phyloP scores from a whole-genome alignment of 1,140 invertebrate genomes.

The Penaeus chinensis region DNA sequence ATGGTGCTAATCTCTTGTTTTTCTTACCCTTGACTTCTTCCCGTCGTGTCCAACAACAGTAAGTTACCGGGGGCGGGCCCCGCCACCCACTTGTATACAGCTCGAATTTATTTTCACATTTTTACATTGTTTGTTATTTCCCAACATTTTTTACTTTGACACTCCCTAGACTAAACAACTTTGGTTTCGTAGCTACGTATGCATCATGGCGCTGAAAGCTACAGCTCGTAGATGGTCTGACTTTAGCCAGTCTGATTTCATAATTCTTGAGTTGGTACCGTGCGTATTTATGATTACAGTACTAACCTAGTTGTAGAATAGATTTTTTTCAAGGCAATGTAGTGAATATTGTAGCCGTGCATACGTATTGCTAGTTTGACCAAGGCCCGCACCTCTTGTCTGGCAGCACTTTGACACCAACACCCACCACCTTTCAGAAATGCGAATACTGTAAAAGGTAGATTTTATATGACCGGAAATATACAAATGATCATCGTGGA shows the following conservation, averaged over 20 bases:
- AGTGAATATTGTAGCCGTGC: conserved; percentile 44
- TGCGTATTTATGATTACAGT: conserved; percentile 12
- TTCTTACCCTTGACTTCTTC: not conserved
- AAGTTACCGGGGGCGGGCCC: conserved; percentile 10
- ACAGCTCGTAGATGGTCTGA: conserved; percentile 31
- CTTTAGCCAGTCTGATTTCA: conserved; percentile 29
- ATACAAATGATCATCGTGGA: too few relatives aligned
- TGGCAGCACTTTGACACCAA: conserved; percentile 38
- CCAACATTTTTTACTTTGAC: conserved; percentile 27
- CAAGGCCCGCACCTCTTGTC: conserved; percentile 27
- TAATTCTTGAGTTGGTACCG: conserved; percentile 28
- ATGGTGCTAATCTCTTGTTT: conserved; percentile 9
- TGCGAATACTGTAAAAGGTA: too few relatives aligned
- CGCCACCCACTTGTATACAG: conserved; percentile 35
- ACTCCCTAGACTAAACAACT: conserved; percentile 46
- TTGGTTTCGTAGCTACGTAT: conserved; percentile 36
- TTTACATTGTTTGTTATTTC: conserved; percentile 37
- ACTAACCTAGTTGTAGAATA: conserved; percentile 29
- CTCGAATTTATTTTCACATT: conserved; percentile 24
- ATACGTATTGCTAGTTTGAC: conserved; percentile 41
- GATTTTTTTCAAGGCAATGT: conserved; percentile 30
- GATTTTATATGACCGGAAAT: too few relatives aligned
- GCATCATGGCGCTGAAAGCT: conserved; percentile 35
- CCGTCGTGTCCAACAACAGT: conserved; percentile 30
- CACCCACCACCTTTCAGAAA: conserved; percentile 22